Conservation (phyloP, 2,113 vertebrate species). For the Pungitius pungitius region DNA sequence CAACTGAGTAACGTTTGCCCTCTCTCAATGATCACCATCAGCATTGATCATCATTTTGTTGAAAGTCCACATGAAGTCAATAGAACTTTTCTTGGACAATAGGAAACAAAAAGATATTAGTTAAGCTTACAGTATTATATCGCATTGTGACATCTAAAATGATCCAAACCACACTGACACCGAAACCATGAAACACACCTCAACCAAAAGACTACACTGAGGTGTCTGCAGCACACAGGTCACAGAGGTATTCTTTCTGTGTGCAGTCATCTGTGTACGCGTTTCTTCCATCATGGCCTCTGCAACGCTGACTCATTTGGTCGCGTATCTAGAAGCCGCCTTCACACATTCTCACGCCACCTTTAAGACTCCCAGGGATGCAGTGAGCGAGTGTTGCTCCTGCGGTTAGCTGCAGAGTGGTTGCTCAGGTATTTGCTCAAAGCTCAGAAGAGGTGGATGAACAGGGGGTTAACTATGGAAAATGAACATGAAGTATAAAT, state of each 20-base stretch:
- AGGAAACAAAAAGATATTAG: not conserved
- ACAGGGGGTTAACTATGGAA: too few relatives aligned
- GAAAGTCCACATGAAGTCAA: not conserved
- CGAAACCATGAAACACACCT: not conserved
- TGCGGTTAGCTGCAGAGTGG: not conserved
- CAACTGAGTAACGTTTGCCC: not conserved
- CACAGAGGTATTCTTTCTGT: slow-evolving; percentile 22
- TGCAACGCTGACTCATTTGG: slow-evolving; percentile 44
- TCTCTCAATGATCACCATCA: slow-evolving; percentile 8
- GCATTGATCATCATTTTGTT: not conserved
- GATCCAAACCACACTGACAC: not conserved
- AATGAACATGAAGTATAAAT: not conserved
- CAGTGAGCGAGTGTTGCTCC: not conserved
- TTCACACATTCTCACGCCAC: slow-evolving; percentile 7
- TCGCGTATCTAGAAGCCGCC: slow-evolving; percentile 19
- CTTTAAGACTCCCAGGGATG: slow-evolving; percentile 3
- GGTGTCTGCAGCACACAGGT: slow-evolving; percentile 24
- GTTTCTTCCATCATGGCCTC: slow-evolving; percentile 25
- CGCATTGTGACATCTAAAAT: not conserved
- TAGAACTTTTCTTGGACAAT: not conserved
- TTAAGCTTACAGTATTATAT: not conserved
- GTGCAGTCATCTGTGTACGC: slow-evolving; percentile 23
- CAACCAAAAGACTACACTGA: not conserved
- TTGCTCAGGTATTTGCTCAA: not conserved
- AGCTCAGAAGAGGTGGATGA: not conserved